Evolutionary conservation across 2,888 invertebrate species (phyloP).

Genomic region (Drosophila subquinaria): DNA sequence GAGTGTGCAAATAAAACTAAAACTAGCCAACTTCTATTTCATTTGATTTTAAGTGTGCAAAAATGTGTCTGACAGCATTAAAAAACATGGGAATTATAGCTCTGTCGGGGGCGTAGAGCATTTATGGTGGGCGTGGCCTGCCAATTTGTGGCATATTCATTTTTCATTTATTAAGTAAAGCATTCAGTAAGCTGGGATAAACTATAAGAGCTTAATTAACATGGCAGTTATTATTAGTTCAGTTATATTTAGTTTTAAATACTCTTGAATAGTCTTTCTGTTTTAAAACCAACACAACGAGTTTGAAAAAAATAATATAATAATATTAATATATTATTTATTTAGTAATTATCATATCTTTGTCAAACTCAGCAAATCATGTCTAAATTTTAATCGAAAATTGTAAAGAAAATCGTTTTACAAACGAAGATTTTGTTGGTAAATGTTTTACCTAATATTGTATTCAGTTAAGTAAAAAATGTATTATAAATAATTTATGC

Average conservation of each 20-base stretch:
- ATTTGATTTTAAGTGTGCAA: background rate
- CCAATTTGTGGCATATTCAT: background rate
- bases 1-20: conserved; percentile 2
- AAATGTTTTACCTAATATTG: background rate
- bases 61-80: background rate
- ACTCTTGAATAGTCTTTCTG: background rate
- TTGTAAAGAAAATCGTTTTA: no score
- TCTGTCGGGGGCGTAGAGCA: background rate
- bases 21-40: conserved; percentile 1
- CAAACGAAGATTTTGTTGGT: no score
- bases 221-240: background rate
- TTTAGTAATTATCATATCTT: no score
- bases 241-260: background rate
- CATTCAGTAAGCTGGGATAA: background rate
- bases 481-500: background rate
- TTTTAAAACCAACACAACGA: no score
- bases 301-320: no score
- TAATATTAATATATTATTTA: no score
- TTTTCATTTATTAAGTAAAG: background rate
- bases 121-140: background rate
- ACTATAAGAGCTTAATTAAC: background rate
- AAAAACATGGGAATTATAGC: background rate
- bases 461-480: background rate
- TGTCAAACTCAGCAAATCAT: no score
- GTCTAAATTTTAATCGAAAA: no score